A percentile compares a stretch with the other conserved stretches of the same genome.
These are phyloP conservation scores for Archaeoteleia sp. DNA, from an alignment of 2,888 invertebrate genomes.

Conservation along the genomic window DNA sequence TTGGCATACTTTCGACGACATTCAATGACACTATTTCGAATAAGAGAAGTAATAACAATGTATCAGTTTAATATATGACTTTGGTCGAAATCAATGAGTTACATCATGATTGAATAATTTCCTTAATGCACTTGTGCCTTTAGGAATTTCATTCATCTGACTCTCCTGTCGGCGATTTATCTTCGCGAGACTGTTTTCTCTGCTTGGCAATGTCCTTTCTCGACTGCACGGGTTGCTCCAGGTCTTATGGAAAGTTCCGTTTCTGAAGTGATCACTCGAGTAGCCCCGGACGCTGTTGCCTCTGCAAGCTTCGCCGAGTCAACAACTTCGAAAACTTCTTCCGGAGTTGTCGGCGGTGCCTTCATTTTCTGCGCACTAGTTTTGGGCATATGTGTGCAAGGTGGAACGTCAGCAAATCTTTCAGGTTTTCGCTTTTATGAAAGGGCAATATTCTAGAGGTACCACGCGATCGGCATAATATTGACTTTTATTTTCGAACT, in stretches of 20 bases:
- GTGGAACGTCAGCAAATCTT: constrained; percentile 3
- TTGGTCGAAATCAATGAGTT: too few relatives aligned
- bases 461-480: too few relatives aligned
- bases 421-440: neutral
- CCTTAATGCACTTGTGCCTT: constrained; percentile 9
- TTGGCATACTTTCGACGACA: too few relatives aligned
- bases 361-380: constrained; percentile 15
- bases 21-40: too few relatives aligned
- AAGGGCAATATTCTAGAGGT: neutral
- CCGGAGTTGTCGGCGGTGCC: constrained; percentile 11
- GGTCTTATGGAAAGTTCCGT: constrained; percentile 11
- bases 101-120: constrained; percentile 7
- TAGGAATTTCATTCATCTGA: constrained; percentile 7
- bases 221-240: neutral
- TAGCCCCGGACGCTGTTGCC: constrained; percentile 9
- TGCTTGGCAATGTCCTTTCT: constrained; percentile 9
- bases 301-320: constrained; percentile 13
- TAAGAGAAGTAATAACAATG: too few relatives aligned
- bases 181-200: constrained; percentile 12
- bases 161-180: constrained; percentile 6
- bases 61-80: too few relatives aligned
- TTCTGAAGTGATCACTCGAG: constrained; percentile 14
- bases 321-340: constrained; percentile 19
- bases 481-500: too few relatives aligned
- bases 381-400: constrained; percentile 9